phyloP scores from a whole-genome alignment of 2,113 vertebrate species.

The Sardina pilchardus region DNA sequence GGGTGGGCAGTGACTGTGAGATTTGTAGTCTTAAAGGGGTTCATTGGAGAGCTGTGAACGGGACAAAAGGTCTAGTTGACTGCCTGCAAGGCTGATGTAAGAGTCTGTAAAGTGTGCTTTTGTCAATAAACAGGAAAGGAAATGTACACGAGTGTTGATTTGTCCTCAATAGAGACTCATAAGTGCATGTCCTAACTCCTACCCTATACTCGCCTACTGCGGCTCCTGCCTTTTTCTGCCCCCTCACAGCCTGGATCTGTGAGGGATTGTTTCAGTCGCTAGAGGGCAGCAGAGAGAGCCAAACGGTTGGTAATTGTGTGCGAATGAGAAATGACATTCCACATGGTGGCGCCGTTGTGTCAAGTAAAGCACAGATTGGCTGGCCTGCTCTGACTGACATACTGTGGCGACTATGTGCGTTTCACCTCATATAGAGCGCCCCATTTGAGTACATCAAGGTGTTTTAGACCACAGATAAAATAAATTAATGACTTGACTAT shows the following conservation, averaged over 20 bases:
- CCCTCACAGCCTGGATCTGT: neutral
- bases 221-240: too few relatives aligned
- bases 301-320: neutral
- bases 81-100: neutral
- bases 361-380: too few relatives aligned
- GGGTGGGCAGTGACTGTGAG: neutral
- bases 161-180: neutral
- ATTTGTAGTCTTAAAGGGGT: neutral
- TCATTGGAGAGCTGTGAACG: neutral
- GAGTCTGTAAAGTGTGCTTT: neutral
- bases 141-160: neutral
- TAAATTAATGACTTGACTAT: neutral
- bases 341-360: neutral
- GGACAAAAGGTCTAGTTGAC: constrained; percentile 8
- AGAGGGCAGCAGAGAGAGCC: neutral
- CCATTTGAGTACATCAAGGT: too few relatives aligned
- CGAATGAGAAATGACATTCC: neutral
- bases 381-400: too few relatives aligned
- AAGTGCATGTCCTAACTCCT: neutral
- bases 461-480: too few relatives aligned
- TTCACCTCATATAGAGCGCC: too few relatives aligned
- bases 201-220: too few relatives aligned
- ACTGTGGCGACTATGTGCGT: too few relatives aligned
- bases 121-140: constrained; percentile 10
- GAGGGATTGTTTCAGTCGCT: neutral